phyloP scores from a whole-genome alignment of 2,113 vertebrate genomes.

The Poeciliopsis prolifica region DNA sequence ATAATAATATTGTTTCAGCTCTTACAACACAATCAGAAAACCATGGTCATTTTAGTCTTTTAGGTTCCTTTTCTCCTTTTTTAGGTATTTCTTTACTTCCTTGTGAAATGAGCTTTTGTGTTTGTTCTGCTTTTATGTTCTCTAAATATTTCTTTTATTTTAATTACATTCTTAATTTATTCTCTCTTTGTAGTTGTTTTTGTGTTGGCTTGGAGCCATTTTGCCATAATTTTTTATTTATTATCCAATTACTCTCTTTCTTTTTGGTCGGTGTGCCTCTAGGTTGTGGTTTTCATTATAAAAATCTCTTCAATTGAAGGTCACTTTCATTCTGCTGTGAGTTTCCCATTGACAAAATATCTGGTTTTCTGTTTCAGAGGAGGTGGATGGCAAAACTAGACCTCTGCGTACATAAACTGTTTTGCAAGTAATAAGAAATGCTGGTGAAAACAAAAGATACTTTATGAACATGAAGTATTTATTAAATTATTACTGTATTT shows the following conservation, averaged over 20 bases:
- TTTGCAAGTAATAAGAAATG: not conserved
- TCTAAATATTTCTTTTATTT: no score
- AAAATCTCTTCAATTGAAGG: no score
- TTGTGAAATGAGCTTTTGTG: not conserved
- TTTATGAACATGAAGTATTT: not conserved
- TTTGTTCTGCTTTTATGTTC: not conserved
- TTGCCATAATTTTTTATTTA: not conserved
- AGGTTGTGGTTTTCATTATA: not conserved
- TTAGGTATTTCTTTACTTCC: not conserved
- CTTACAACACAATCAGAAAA: not conserved
- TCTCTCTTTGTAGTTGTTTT: not conserved
- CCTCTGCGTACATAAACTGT: not conserved
- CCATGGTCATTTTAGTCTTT: not conserved
- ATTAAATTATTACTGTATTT: not conserved
- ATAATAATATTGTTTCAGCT: not conserved
- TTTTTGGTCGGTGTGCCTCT: not conserved
- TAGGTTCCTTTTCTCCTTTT: not conserved
- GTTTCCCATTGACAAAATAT: not conserved
- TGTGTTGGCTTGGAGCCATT: not conserved
- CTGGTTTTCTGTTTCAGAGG: not conserved
- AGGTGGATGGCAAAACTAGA: not conserved
- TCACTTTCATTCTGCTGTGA: not conserved
- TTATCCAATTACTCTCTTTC: not conserved
- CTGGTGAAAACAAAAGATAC: not conserved
- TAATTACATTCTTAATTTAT: not conserved